These are phyloP conservation scores for Rafetus swinhoei DNA, from an alignment of 2,113 vertebrate genomes.

Conservation along the genomic window DNA sequence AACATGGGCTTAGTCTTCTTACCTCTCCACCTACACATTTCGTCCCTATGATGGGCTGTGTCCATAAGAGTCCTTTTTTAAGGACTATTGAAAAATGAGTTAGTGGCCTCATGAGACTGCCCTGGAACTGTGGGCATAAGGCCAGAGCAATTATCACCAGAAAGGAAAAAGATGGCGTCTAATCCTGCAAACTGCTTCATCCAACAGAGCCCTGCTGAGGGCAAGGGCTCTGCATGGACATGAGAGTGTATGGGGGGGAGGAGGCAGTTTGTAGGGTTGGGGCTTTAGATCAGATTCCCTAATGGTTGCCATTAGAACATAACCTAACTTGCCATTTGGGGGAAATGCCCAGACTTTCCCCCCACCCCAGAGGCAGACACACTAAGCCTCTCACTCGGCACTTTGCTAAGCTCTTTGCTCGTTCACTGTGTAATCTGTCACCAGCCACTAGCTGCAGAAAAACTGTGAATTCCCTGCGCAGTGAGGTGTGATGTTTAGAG, in stretches of 20 bases:
- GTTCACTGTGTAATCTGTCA: neutral
- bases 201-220: neutral
- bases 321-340: neutral
- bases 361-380: neutral
- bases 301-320: neutral
- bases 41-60: neutral
- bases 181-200: neutral
- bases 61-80: neutral
- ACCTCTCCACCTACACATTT: neutral
- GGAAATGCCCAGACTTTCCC: neutral
- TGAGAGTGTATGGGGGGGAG: neutral
- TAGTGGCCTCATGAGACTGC: neutral
- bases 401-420: neutral
- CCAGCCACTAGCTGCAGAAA: neutral
- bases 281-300: neutral
- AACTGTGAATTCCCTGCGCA: neutral
- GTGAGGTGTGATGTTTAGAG: neutral
- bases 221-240: neutral
- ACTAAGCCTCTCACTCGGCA: neutral
- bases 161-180: neutral
- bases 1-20: neutral
- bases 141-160: neutral
- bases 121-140: neutral
- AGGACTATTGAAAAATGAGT: neutral
- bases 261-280: neutral